These are phyloP conservation scores for Corythornis vintsioides DNA, from an alignment of 2,113 vertebrate genomes.

Conservation along the genomic window DNA sequence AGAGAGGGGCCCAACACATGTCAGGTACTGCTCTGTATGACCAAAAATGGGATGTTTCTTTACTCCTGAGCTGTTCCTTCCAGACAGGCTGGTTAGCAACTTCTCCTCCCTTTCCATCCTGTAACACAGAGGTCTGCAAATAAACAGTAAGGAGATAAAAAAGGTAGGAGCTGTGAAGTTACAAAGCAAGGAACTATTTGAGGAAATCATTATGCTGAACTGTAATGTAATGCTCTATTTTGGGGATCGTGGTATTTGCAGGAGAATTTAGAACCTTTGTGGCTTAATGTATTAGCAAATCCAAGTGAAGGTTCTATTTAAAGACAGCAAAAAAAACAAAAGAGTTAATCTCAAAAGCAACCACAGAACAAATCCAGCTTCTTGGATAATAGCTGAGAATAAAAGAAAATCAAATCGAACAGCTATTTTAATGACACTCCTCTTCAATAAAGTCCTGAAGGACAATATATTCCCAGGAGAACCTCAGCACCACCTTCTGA, in stretches of 20 bases:
- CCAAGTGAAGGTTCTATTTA: not conserved
- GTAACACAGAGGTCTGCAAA: not conserved
- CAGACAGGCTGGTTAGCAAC: not conserved
- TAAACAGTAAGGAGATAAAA: not conserved
- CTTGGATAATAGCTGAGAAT: not conserved
- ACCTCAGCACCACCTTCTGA: not conserved
- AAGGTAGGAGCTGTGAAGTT: not conserved
- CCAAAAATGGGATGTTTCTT: not conserved
- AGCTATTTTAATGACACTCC: not conserved
- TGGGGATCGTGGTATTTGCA: not conserved
- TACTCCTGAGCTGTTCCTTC: not conserved
- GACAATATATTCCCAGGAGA: not conserved
- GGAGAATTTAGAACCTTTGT: constrained; percentile 19
- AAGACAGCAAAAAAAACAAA: not conserved
- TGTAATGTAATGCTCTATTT: not conserved
- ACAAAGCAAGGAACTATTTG: not conserved
- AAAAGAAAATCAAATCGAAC: not conserved
- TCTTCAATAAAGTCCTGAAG: not conserved
- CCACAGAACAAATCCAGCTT: not conserved
- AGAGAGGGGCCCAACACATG: not conserved
- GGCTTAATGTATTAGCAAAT: not conserved
- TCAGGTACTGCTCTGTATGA: not conserved
- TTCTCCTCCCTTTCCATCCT: not conserved
- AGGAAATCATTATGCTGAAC: not conserved
- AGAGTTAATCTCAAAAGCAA: not conserved